Conservation (phyloP, 2,797 vertebrate species). For the Phalanger gymnotis region DNA sequence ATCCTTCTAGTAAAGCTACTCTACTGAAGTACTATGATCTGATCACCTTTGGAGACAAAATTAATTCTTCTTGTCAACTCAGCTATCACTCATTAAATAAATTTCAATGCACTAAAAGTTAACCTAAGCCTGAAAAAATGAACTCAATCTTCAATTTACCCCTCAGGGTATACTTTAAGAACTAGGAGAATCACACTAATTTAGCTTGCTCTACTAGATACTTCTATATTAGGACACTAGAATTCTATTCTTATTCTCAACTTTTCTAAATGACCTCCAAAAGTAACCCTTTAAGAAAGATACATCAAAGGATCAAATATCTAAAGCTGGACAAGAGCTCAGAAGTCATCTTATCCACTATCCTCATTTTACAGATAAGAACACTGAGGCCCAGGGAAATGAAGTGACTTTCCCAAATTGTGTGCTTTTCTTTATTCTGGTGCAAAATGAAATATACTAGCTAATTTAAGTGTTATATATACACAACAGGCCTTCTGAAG, state of each 20-base stretch:
- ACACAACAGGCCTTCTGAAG: constrained; percentile 28
- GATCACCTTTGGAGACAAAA: constrained; percentile 18
- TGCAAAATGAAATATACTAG: constrained; percentile 4
- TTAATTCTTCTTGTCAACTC: constrained; percentile 37
- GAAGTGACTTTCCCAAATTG: neutral
- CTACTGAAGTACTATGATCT: neutral
- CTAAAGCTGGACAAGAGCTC: neutral
- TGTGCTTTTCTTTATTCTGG: constrained; percentile 19
- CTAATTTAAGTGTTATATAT: constrained; percentile 38
- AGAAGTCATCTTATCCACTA: neutral
- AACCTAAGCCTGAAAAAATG: neutral
- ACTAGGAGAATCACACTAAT: constrained; percentile 36
- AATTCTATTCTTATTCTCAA: constrained; percentile 30
- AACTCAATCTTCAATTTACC: neutral
- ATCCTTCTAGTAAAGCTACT: constrained; percentile 48
- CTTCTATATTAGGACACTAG: constrained; percentile 9
- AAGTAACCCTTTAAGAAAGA: constrained; percentile 39
- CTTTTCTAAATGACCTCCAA: constrained; percentile 38
- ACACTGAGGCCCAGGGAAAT: neutral
- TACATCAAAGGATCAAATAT: neutral
- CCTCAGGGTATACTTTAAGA: constrained; percentile 16
- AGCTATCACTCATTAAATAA: constrained; percentile 17
- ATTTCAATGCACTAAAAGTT: neutral
- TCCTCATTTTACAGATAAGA: neutral
- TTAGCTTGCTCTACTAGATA: constrained; percentile 25